Percentiles rank a stretch among this genome's conserved stretches.
Conservation (phyloP, 2,888 invertebrate species). For the Bembecia ichneumoniformis region DNA sequence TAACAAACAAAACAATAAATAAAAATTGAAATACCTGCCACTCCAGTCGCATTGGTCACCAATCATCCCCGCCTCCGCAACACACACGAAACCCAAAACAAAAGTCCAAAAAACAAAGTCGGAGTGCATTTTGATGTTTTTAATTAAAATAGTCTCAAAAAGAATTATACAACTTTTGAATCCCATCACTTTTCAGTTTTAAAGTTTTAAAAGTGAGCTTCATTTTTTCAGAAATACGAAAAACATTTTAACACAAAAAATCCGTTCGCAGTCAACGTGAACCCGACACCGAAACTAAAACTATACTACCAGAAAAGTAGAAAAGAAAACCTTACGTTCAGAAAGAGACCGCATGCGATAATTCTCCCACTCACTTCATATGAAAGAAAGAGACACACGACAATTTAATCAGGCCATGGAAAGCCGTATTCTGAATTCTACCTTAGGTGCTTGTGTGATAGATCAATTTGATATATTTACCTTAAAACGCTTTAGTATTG, state of each 20-base stretch:
- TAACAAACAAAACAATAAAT: background rate
- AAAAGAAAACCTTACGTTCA: background rate
- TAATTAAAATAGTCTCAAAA: conserved; percentile 20
- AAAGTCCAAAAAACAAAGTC: conserved; percentile 50
- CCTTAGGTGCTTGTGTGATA: too few relatives aligned
- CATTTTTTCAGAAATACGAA: conserved; percentile 14
- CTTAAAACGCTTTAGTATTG: conserved; percentile 23
- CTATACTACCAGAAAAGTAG: conserved; percentile 21
- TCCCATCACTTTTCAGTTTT: background rate
- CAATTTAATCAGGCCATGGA: too few relatives aligned
- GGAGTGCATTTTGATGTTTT: conserved; percentile 34
- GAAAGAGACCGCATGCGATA: background rate
- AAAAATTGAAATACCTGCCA: conserved; percentile 71
- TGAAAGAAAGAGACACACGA: background rate
- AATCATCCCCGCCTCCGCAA: conserved; percentile 71
- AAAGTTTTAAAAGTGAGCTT: conserved; percentile 13
- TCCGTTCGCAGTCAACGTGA: conserved; percentile 13
- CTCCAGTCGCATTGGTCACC: conserved; percentile 80
- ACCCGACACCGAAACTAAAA: conserved; percentile 20
- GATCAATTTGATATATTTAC: background rate
- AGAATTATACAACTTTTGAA: background rate
- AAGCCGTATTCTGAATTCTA: too few relatives aligned
- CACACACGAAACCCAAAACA: conserved; percentile 46
- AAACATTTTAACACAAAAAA: conserved; percentile 32
- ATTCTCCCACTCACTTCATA: background rate